Percentiles rank a stretch among this genome's conserved stretches.
Conservation (phyloP, 2,113 vertebrate species). For the Eublepharis macularius region DNA sequence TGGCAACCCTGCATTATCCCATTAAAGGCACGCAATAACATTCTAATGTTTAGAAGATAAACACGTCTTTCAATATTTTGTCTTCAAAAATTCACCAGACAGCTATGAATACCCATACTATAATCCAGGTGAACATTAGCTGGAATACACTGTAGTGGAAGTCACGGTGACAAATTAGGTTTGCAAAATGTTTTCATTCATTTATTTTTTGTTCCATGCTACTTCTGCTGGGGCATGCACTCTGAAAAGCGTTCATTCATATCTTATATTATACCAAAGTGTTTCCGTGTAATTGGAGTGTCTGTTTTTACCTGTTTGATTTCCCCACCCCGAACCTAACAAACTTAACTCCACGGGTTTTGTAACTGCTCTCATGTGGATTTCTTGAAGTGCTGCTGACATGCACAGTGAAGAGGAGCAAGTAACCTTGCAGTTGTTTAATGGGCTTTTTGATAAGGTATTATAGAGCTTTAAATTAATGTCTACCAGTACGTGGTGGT, state of each 20-base stretch:
- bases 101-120: constrained; percentile 3
- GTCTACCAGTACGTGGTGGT: neutral
- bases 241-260: neutral
- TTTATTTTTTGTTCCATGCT: no score
- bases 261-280: neutral
- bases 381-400: neutral
- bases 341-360: neutral
- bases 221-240: no score
- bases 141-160: neutral
- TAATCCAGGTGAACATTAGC: neutral
- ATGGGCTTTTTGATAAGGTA: neutral
- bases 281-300: neutral
- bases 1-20: constrained; percentile 12
- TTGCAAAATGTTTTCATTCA: no score
- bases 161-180: neutral
- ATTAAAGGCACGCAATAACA: constrained; percentile 37
- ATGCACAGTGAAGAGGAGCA: neutral
- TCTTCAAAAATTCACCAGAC: constrained; percentile 31
- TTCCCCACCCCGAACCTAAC: neutral
- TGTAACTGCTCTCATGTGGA: neutral
- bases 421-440: constrained; percentile 8
- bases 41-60: constrained; percentile 28
- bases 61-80: neutral
- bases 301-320: neutral
- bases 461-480: neutral